phyloP scores from a whole-genome alignment of 2,888 invertebrate genomes.

The Yponomeuta evonymella region DNA sequence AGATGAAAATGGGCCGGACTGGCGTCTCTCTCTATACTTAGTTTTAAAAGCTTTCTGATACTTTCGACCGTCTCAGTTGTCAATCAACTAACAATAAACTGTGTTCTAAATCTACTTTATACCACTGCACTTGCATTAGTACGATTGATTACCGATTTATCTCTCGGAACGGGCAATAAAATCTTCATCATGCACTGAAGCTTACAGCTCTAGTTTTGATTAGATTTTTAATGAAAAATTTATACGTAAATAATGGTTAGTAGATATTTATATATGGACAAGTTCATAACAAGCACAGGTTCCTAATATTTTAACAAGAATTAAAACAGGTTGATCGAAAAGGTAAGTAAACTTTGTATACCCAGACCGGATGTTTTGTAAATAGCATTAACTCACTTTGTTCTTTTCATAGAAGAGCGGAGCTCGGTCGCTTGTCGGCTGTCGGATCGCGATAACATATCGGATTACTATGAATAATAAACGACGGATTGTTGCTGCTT shows the following conservation, averaged over 20 bases:
- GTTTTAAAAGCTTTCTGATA: neutral
- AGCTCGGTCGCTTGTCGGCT: neutral
- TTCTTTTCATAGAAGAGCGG: constrained; percentile 1
- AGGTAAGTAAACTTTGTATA: neutral
- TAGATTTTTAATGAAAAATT: neutral
- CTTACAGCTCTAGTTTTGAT: neutral
- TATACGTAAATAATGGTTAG: neutral
- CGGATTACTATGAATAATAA: constrained; percentile 63
- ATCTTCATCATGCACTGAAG: neutral
- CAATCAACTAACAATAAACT: neutral
- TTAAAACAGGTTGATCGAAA: neutral
- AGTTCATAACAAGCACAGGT: neutral
- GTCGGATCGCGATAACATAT: constrained; percentile 42
- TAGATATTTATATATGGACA: neutral
- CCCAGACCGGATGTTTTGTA: constrained; percentile 3
- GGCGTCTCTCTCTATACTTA: neutral
- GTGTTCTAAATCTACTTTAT: neutral
- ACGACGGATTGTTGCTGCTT: constrained; percentile 38
- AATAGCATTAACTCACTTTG: constrained; percentile 1
- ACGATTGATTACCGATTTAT: constrained; percentile 7
- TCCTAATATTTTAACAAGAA: too few species aligned
- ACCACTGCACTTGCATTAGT: constrained; percentile 10
- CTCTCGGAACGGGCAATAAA: constrained; percentile 3
- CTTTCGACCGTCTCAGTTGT: neutral
- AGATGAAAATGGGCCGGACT: neutral